Evolutionary conservation across 2,888 invertebrate genomes (phyloP).

Genomic region (Alcis repandata): DNA sequence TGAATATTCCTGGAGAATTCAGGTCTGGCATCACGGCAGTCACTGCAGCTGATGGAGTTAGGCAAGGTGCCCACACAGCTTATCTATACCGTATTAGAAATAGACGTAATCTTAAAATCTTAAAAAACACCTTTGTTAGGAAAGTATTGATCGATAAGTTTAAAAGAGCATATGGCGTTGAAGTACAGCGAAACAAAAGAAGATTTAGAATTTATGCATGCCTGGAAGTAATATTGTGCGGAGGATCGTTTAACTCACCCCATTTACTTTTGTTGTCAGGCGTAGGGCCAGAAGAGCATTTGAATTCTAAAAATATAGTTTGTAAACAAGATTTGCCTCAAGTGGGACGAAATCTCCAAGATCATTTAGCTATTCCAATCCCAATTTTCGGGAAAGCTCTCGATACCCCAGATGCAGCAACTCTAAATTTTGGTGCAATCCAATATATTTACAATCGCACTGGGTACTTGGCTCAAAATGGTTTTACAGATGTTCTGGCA

Average conservation of each 20-base stretch:
- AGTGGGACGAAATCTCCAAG: slow-evolving; percentile 85
- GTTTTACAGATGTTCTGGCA: too few relatives aligned
- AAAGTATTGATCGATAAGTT: slow-evolving; percentile 78
- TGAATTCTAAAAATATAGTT: slow-evolving; percentile 66
- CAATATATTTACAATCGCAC: slow-evolving; percentile 32
- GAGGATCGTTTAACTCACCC: slow-evolving; percentile 80
- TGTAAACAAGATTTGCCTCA: slow-evolving; percentile 71
- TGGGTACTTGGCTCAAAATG: neutral
- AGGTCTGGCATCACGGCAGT: slow-evolving; percentile 82
- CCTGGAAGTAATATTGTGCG: slow-evolving; percentile 81
- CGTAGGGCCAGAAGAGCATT: slow-evolving; percentile 75
- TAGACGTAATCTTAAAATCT: slow-evolving; percentile 58
- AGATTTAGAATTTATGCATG: slow-evolving; percentile 53
- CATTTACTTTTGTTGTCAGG: slow-evolving; percentile 84
- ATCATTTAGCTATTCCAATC: slow-evolving; percentile 76
- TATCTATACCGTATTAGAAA: slow-evolving; percentile 27
- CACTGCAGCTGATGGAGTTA: slow-evolving; percentile 69
- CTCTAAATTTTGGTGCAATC: too few relatives aligned
- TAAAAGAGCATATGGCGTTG: slow-evolving; percentile 72
- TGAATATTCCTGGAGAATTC: slow-evolving; percentile 73
- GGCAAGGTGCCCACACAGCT: slow-evolving; percentile 46
- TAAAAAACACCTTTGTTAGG: slow-evolving; percentile 80
- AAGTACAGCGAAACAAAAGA: slow-evolving; percentile 58
- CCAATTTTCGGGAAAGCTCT: slow-evolving; percentile 65
- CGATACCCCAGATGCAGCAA: slow-evolving; percentile 18